Evolutionary conservation across 2,888 invertebrate species (phyloP), one percentile per base, ranked within the genome.

Genomic region (Harpalus rufipes): DNA sequence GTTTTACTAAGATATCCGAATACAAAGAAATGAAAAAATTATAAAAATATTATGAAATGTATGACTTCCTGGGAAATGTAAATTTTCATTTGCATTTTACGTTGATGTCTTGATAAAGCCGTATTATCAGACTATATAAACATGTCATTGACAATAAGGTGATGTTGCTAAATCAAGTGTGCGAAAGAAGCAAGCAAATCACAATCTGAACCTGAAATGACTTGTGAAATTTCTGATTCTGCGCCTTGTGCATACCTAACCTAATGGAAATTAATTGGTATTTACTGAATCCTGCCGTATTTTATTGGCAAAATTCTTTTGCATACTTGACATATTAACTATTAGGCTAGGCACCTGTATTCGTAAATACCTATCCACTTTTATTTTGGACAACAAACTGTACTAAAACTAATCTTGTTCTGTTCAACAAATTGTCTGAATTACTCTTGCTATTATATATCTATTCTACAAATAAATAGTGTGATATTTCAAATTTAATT

Each of bases 391-490:
- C 78, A 63, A 32, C 32, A 32, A 32, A 58, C 80, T 80, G 21
- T 80, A 80, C 59, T 80, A 80, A 79, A 79, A 80, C 39, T 80
- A 80, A 61, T 61, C 41, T 61, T 14, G 32, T 80, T 80, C 41
- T 80, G 80, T 81, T 81, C 68, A 65, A 65, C 65, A 65, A 51
- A 81, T 72, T 81, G 21, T 81, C 68, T 81, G 80, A 61, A 80
- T 81, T 81, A 68, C 81, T 81, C 81, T 72, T 81, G 68, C 81
- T 81, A 68, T 81, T 81, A 65, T 81, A 72, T 81, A 72, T 81
- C 72, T 68, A 68, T 72, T 65, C 39, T 81, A 81, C 81, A 81
- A 81, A 81, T 72, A 65, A 74, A 81, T 81, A 81, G 81, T 81
- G 81, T 81, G 81, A 81, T 81, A 81, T 81, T 81, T 81, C 56